Evolutionary conservation across 1,140 invertebrate species (phyloP).

Genomic region (Bemisia tabaci): DNA sequence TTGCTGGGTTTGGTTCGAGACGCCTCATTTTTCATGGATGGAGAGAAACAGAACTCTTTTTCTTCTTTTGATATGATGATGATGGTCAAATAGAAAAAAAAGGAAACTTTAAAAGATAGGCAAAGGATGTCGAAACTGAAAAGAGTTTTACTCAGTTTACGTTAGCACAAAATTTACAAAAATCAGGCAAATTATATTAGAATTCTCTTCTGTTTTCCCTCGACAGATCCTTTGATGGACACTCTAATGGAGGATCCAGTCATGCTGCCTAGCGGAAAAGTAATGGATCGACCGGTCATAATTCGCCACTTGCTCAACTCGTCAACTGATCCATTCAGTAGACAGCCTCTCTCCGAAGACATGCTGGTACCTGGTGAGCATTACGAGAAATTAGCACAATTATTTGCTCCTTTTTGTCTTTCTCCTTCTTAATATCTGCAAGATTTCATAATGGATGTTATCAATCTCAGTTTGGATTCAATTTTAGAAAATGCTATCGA

Average conservation of each 20-base stretch:
- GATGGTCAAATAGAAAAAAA: no score
- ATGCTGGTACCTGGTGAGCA: conserved; percentile 59
- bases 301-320: conserved; percentile 88
- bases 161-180: no score
- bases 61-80: no score
- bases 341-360: conserved; percentile 81
- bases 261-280: conserved; percentile 77
- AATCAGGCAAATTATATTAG: no score
- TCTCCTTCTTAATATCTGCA: not conserved
- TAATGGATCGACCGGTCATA: conserved; percentile 93
- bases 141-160: no score
- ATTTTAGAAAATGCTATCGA: not conserved
- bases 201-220: no score
- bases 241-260: conserved; percentile 96
- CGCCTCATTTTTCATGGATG: no score
- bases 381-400: conserved; percentile 1
- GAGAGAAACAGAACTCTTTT: no score
- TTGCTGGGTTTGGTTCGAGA: no score
- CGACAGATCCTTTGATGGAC: conserved; percentile 93
- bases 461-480: not conserved
- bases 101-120: no score
- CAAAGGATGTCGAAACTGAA: no score
- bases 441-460: not conserved
- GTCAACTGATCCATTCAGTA: conserved; percentile 92
- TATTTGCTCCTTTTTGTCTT: not conserved